Conservation (phyloP, 2,113 vertebrate species). For the Anguilla rostrata region DNA sequence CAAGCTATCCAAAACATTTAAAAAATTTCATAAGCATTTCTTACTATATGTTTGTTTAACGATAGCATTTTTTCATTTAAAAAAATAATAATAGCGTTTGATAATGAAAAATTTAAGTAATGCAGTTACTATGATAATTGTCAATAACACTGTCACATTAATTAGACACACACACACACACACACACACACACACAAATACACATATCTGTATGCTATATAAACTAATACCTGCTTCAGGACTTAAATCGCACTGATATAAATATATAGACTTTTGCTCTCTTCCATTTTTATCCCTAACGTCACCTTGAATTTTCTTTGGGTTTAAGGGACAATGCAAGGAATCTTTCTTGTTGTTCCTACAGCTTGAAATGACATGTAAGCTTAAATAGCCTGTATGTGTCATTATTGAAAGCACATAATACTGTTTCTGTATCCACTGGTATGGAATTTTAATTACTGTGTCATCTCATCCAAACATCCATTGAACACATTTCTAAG, state of each 20-base stretch:
- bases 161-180: not conserved
- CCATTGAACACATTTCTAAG: conserved; percentile 22
- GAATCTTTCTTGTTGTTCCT: not conserved
- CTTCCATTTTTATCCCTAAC: not conserved
- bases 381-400: not conserved
- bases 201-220: not conserved
- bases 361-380: not conserved
- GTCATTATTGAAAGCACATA: not conserved
- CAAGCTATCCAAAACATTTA: not conserved
- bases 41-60: not conserved
- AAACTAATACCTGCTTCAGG: not conserved
- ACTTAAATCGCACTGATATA: not conserved
- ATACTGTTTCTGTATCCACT: conserved; percentile 70
- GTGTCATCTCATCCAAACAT: conserved; percentile 36
- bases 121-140: too few relatives aligned
- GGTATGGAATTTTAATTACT: conserved; percentile 75
- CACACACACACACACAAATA: not conserved
- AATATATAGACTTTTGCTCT: not conserved
- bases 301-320: not conserved
- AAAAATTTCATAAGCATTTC: not conserved
- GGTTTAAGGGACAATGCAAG: not conserved
- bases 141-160: not conserved
- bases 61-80: not conserved
- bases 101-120: too few relatives aligned
- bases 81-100: not conserved